A percentile compares a stretch with the other conserved stretches of the same genome.
Conservation (phyloP, 2,113 vertebrate species). For the Kryptolebias marmoratus region DNA sequence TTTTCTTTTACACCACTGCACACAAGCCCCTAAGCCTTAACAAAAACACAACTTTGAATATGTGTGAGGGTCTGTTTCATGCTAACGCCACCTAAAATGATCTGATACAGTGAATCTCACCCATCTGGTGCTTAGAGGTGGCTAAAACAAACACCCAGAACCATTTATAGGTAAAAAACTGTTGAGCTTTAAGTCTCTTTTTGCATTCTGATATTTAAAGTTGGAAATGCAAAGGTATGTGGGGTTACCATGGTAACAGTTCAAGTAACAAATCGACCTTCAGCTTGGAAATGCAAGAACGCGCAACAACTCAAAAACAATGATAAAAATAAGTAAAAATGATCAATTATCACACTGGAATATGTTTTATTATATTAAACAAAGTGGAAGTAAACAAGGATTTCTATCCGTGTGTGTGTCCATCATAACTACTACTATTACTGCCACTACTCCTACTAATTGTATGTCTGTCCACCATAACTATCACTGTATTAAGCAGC, state of each 20-base stretch:
- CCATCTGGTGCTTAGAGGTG: not conserved
- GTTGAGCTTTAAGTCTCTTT: not conserved
- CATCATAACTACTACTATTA: too few relatives aligned
- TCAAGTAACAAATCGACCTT: constrained; percentile 56
- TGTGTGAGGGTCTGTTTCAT: too few relatives aligned
- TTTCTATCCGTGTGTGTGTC: not conserved
- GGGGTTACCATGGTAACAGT: constrained; percentile 56
- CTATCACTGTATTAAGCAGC: constrained; percentile 12
- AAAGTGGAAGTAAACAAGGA: constrained; percentile 2
- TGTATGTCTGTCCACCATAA: constrained; percentile 16
- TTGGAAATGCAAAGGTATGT: constrained; percentile 54
- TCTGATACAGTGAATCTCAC: constrained; percentile 12
- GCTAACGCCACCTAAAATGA: rapidly evolving
- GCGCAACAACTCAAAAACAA: not conserved
- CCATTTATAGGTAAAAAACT: too few relatives aligned
- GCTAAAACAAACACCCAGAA: constrained; percentile 9
- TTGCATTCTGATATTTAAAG: constrained; percentile 42
- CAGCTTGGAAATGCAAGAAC: constrained; percentile 21
- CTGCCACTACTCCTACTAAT: too few relatives aligned
- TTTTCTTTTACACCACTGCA: not conserved
- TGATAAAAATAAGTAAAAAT: constrained; percentile 7
- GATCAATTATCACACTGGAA: constrained; percentile 16
- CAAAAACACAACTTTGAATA: not conserved
- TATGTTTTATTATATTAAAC: not conserved
- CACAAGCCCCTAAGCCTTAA: not conserved